These are phyloP conservation scores for Sericinus montela DNA, from an alignment of 2,888 invertebrate species.

Conservation along the genomic window DNA sequence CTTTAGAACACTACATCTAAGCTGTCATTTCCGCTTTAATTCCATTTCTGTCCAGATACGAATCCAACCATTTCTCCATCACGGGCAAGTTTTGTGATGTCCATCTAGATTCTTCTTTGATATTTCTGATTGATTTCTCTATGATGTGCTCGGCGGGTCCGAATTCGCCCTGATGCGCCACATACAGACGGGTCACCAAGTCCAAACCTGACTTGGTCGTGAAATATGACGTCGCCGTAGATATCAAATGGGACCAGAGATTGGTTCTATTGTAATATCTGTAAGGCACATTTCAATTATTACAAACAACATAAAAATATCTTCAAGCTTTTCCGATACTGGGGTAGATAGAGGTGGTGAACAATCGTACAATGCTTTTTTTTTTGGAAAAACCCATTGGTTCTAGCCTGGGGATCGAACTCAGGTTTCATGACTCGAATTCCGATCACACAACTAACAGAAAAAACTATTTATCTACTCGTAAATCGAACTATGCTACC, in stretches of 20 bases:
- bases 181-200: slow-evolving; percentile 83
- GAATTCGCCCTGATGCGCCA: slow-evolving; percentile 82
- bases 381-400: too few species aligned
- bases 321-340: too few species aligned
- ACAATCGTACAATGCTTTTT: too few species aligned
- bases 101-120: slow-evolving; percentile 87
- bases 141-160: slow-evolving; percentile 86
- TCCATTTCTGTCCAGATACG: slow-evolving; percentile 38
- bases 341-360: too few species aligned
- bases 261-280: slow-evolving; percentile 85
- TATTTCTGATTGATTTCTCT: slow-evolving; percentile 84
- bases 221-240: slow-evolving; percentile 86
- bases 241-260: slow-evolving; percentile 87
- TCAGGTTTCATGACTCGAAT: too few species aligned
- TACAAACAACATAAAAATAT: too few species aligned
- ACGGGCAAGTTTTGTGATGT: slow-evolving; percentile 86
- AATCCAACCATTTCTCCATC: slow-evolving; percentile 85
- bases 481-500: too few species aligned
- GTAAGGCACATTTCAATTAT: too few species aligned
- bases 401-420: too few species aligned
- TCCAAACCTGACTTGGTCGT: slow-evolving; percentile 86
- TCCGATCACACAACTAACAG: too few species aligned
- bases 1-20: background rate
- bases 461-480: too few species aligned
- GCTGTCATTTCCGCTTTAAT: slow-evolving; percentile 38